phyloP scores from a whole-genome alignment of 1,140 invertebrate genomes.

The Acromyrmex heyeri region DNA sequence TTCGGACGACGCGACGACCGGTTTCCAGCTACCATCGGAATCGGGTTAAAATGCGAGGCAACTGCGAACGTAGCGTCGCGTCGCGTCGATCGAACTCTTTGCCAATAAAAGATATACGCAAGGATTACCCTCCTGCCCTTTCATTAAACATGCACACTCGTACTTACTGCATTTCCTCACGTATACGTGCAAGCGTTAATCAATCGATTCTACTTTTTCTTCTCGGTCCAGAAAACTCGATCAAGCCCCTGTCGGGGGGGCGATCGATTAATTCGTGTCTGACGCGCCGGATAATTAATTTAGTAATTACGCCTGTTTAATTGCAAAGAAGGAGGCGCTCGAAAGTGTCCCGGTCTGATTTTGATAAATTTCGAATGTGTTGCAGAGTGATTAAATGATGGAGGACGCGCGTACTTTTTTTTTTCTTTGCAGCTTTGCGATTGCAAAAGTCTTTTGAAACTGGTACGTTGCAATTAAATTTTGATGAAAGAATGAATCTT shows the following conservation, averaged over 20 bases:
- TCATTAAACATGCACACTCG: constrained; percentile 48
- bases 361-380: neutral
- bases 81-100: constrained; percentile 30
- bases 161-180: neutral
- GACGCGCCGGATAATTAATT: constrained; percentile 62
- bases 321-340: neutral
- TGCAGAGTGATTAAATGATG: neutral
- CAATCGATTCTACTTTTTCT: neutral
- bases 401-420: neutral
- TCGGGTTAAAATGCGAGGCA: constrained; percentile 59
- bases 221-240: neutral
- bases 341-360: neutral
- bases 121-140: constrained; percentile 36
- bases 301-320: constrained; percentile 64
- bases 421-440: neutral
- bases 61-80: constrained; percentile 12
- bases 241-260: neutral
- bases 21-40: constrained; percentile 45
- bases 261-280: constrained; percentile 1
- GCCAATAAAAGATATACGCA: constrained; percentile 62
- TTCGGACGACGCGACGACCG: constrained; percentile 38
- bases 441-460: neutral
- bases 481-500: neutral
- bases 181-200: neutral
- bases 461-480: neutral